These are phyloP conservation scores for Mantis religiosa DNA, from an alignment of 2,888 invertebrate genomes.

Conservation along the genomic window DNA sequence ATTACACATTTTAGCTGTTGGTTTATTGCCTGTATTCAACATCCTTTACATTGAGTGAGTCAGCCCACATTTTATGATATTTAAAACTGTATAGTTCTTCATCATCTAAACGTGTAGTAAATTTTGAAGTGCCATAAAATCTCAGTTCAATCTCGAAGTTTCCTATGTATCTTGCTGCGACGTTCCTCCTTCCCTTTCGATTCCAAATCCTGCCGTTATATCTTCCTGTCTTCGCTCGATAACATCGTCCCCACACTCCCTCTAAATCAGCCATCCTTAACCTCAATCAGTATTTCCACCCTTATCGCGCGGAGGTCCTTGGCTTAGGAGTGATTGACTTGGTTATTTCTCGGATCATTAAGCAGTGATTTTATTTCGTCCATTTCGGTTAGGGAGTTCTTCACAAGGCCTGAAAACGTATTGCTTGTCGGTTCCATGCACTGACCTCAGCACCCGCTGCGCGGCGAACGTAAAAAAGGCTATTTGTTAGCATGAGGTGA, in stretches of 20 bases:
- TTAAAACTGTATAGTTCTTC: no score
- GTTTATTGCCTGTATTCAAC: no score
- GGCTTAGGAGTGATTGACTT: neutral
- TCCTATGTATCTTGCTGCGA: no score
- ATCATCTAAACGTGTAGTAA: no score
- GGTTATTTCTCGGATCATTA: neutral
- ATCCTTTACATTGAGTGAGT: no score
- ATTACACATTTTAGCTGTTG: no score
- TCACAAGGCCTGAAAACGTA: neutral
- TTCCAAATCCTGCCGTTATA: neutral
- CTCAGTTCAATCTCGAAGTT: no score
- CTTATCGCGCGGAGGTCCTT: neutral
- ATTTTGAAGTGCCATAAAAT: no score
- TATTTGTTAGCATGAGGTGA: neutral
- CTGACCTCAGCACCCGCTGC: neutral
- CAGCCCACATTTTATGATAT: no score
- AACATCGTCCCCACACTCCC: neutral
- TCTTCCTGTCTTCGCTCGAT: neutral
- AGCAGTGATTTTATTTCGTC: neutral
- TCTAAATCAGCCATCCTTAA: neutral
- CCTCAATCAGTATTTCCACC: neutral
- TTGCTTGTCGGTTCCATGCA: neutral
- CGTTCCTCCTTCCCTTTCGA: neutral
- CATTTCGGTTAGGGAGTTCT: neutral
- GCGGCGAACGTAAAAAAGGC: neutral